A percentile compares a stretch with the other conserved stretches of the same genome.
Evolutionary conservation across 2,797 vertebrate genomes (phyloP).

Genomic region (Leuciscus waleckii): DNA sequence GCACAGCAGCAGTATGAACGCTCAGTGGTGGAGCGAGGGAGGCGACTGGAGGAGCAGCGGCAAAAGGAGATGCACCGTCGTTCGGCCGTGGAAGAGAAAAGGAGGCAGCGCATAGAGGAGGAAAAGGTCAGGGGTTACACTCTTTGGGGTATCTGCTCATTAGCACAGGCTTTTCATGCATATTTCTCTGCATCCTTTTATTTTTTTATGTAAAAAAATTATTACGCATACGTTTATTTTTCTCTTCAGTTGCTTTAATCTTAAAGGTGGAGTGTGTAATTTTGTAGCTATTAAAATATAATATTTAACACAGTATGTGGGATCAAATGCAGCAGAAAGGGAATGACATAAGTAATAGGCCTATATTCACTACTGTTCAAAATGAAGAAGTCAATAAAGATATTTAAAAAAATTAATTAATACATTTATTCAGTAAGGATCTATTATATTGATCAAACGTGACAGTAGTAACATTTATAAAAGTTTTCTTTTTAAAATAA

Average conservation of each 20-base stretch:
- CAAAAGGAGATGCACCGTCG: slow-evolving; percentile 84
- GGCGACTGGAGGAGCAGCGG: slow-evolving; percentile 85
- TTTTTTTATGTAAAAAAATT: not conserved
- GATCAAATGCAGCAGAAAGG: not conserved
- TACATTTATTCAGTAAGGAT: not conserved
- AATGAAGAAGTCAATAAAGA: not conserved
- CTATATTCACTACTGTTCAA: not conserved
- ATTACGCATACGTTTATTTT: not conserved
- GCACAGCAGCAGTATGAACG: slow-evolving; percentile 85
- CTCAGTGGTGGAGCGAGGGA: slow-evolving; percentile 84
- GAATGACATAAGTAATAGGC: not conserved
- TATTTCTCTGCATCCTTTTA: not conserved
- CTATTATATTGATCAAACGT: not conserved
- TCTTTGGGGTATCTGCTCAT: not conserved
- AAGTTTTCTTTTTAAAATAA: not conserved
- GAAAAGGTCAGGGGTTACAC: slow-evolving; percentile 84
- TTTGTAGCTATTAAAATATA: not conserved
- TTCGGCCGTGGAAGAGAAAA: slow-evolving; percentile 84
- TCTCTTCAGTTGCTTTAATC: not conserved
- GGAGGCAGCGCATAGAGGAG: slow-evolving; percentile 83
- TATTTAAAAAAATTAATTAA: not conserved
- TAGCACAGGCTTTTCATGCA: not conserved
- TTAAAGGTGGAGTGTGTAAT: slow-evolving; percentile 1
- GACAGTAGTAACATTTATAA: not conserved
- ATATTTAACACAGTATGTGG: not conserved